Evolutionary conservation across 2,797 vertebrate genomes (phyloP).

Genomic region (Tamandua tetradactyla): DNA sequence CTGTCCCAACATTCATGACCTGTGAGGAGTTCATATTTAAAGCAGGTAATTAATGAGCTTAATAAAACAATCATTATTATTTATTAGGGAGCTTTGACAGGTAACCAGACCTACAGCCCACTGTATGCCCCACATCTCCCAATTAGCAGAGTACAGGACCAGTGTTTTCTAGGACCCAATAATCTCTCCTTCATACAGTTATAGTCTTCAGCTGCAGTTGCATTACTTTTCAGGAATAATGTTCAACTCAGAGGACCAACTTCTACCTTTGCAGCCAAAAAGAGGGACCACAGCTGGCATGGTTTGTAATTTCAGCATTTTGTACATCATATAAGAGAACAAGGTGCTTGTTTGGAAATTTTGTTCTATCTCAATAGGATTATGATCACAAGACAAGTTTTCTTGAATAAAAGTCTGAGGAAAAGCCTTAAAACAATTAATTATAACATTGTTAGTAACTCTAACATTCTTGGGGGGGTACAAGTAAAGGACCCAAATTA

Average conservation of each 20-base stretch:
- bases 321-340: neutral
- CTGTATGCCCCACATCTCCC: neutral
- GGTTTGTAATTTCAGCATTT: neutral
- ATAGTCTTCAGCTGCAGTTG: neutral
- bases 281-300: neutral
- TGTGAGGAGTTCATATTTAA: slow-evolving; percentile 42
- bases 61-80: slow-evolving; percentile 36
- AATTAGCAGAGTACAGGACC: neutral
- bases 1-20: neutral
- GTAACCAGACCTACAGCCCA: neutral
- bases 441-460: too few relatives aligned
- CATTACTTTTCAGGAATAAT: neutral
- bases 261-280: neutral
- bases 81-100: neutral
- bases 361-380: neutral
- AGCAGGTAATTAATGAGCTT: neutral
- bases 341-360: neutral
- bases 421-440: neutral
- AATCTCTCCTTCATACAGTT: neutral
- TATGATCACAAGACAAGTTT: neutral
- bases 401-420: neutral
- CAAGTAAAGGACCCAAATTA: neutral
- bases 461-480: neutral
- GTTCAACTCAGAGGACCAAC: neutral
- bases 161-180: neutral